Evolutionary conservation across 2,888 invertebrate species (phyloP).

Genomic region (Temnothorax unifasciatus): DNA sequence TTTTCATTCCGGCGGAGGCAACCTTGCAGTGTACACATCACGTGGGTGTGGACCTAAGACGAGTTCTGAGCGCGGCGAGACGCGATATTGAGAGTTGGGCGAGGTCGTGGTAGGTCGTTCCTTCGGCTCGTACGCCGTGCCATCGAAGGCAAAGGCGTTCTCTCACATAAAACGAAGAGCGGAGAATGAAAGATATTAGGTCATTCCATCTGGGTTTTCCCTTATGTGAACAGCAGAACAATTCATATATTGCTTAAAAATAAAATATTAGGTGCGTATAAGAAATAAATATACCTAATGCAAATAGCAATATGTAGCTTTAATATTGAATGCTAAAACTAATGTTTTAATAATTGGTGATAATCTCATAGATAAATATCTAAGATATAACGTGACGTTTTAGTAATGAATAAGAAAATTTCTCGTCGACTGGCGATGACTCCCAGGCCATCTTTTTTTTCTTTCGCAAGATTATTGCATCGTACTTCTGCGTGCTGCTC

Average conservation of each 20-base stretch:
- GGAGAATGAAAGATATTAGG: conserved; percentile 11
- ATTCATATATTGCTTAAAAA: neutral
- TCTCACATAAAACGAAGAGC: conserved; percentile 63
- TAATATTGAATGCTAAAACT: neutral
- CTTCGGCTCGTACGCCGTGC: conserved; percentile 58
- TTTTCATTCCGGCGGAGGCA: conserved; percentile 64
- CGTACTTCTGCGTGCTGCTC: neutral
- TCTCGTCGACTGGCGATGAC: neutral
- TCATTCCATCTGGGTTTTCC: neutral
- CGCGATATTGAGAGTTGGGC: conserved; percentile 72
- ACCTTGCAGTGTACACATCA: conserved; percentile 70
- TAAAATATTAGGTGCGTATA: neutral
- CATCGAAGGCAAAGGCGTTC: conserved; percentile 68
- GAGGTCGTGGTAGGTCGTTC: conserved; percentile 75
- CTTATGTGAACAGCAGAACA: neutral
- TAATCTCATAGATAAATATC: neutral
- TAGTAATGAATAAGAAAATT: conserved; percentile 10
- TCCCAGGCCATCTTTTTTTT: neutral
- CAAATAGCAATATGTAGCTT: neutral
- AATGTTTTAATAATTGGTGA: conserved; percentile 10
- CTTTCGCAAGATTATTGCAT: neutral
- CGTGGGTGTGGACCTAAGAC: conserved; percentile 74
- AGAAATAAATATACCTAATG: neutral
- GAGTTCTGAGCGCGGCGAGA: conserved; percentile 64
- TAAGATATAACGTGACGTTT: neutral